A percentile compares a stretch with the other conserved stretches of the same genome.
These are phyloP conservation scores for Gulo gulo DNA, from an alignment of 2,113 vertebrate species.

Conservation along the genomic window DNA sequence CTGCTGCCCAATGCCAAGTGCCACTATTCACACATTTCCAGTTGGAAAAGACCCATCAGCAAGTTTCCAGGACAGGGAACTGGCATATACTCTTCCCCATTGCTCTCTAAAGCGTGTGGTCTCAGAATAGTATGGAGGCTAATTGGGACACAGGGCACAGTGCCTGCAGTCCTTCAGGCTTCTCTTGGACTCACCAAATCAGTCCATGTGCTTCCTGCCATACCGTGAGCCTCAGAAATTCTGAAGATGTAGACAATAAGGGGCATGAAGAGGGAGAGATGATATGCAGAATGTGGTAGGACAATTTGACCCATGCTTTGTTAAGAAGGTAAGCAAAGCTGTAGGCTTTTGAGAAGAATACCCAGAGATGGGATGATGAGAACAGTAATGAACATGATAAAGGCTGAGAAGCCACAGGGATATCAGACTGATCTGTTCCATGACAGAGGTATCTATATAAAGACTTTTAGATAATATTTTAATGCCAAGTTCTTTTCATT, in stretches of 20 bases:
- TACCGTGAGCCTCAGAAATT: background rate
- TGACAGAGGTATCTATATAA: conserved; percentile 49
- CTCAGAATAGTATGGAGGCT: background rate
- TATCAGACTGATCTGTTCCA: conserved; percentile 50
- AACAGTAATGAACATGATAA: conserved; percentile 45
- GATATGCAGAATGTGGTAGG: background rate
- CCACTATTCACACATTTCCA: conserved; percentile 16
- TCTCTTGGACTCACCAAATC: background rate
- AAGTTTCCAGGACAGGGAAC: conserved; percentile 14
- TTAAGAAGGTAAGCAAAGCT: conserved; percentile 60
- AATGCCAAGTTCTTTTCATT: conserved; percentile 63
- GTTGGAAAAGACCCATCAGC: background rate
- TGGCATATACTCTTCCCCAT: background rate
- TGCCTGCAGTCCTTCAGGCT: background rate
- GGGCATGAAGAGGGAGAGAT: background rate
- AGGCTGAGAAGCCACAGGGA: conserved; percentile 62
- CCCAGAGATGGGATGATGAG: background rate
- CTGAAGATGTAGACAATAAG: conserved; percentile 39
- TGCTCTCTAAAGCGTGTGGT: background rate
- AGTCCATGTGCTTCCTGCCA: background rate
- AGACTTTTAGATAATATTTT: conserved; percentile 64
- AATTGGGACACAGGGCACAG: background rate
- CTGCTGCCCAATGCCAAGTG: background rate
- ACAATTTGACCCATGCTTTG: conserved; percentile 47
- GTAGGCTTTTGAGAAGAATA: conserved; percentile 51